Base-by-base conservation (phyloP, 2,888 invertebrate species). In the Caenorhabditis zanzibari region DNA sequence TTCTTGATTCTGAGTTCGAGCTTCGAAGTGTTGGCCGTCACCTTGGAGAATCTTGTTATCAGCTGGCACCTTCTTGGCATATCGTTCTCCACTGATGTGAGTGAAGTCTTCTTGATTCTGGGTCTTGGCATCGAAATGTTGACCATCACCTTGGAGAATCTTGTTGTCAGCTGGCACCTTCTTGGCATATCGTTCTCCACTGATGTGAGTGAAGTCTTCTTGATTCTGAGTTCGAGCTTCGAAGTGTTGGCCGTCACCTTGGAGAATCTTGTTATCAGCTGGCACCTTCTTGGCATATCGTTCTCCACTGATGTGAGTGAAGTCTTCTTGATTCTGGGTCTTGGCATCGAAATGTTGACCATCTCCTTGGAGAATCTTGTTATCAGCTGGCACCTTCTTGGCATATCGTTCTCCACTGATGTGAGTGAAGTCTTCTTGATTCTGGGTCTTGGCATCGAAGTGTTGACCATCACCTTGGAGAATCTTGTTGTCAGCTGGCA, bases 41-140 rank as follows among this genome's bases (percentile, higher is more conserved):
- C 68, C 63, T 54, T 76, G 71, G 9, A 86, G 58, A 9, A 90
- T 49, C 56, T 88, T 77, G 26, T 85, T 79, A 19, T 88, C 88
- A 19, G 49, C 41, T 12, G 90, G 90, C 35, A 71, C 44, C 10
- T 32, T 75, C 12, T 58, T 58, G 0, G n/a, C 61, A 59, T 44
- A 35, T 7, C 68, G 35, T 0, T 14, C 14, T 9, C 26, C 26
- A 2, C 26, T 54, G 2, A 54, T 26, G 1, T 19, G 47, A 19
- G n/a, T n/a, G 19, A 47, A 32, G 32, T 7, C 32, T 72, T 72
- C 47, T 72, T 35, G 64, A n/a, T 64, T 64, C 64, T 64, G 64
- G 9, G 64, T 75, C n/a, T 16, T 64, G 1, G 64, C 38, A 26
- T 66, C 58, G 19, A 76, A 66, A 14, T 76, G 56, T 66, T 76